phyloP scores from a whole-genome alignment of 2,888 invertebrate species.

The Ectemnius lituratus region DNA sequence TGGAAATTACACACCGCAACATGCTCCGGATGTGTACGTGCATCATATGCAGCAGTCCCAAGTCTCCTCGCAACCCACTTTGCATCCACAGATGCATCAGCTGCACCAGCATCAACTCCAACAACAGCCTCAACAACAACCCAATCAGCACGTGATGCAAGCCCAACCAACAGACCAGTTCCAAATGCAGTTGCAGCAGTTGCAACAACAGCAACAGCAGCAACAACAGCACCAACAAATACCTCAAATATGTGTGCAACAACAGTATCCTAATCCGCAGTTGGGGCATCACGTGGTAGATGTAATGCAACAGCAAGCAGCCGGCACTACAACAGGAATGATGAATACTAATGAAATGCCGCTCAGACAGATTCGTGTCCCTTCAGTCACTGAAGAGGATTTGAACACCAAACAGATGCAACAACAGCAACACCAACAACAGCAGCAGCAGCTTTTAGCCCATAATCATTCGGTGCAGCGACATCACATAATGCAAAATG shows the following conservation, averaged over 20 bases:
- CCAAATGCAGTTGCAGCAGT: slow-evolving; percentile 74
- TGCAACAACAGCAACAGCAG: slow-evolving; percentile 77
- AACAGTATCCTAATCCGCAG: slow-evolving; percentile 72
- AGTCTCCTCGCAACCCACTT: slow-evolving; percentile 62
- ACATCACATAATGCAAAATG: slow-evolving; percentile 70
- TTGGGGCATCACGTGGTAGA: slow-evolving; percentile 75
- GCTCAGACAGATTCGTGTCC: slow-evolving; percentile 63
- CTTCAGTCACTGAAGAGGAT: slow-evolving; percentile 64
- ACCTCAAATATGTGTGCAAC: slow-evolving; percentile 73
- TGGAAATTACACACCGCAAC: slow-evolving; percentile 62
- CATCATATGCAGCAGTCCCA: slow-evolving; percentile 70
- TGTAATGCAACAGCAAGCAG: slow-evolving; percentile 71
- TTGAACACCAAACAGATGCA: slow-evolving; percentile 68
- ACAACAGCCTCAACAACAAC: slow-evolving; percentile 63
- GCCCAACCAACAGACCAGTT: slow-evolving; percentile 62
- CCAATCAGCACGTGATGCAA: slow-evolving; percentile 66
- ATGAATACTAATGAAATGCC: slow-evolving; percentile 66
- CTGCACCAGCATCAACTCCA: slow-evolving; percentile 70
- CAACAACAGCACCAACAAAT: slow-evolving; percentile 75
- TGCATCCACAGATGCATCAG: slow-evolving; percentile 70
- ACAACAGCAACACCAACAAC: slow-evolving; percentile 64
- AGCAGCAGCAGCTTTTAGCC: slow-evolving; percentile 65
- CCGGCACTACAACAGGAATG: slow-evolving; percentile 62
- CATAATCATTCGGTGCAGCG: slow-evolving; percentile 72
- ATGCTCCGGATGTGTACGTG: slow-evolving; percentile 64